Evolutionary conservation across 2,113 vertebrate genomes (phyloP), one percentile per base, ranked within the genome.

Genomic region (Vidua macroura): DNA sequence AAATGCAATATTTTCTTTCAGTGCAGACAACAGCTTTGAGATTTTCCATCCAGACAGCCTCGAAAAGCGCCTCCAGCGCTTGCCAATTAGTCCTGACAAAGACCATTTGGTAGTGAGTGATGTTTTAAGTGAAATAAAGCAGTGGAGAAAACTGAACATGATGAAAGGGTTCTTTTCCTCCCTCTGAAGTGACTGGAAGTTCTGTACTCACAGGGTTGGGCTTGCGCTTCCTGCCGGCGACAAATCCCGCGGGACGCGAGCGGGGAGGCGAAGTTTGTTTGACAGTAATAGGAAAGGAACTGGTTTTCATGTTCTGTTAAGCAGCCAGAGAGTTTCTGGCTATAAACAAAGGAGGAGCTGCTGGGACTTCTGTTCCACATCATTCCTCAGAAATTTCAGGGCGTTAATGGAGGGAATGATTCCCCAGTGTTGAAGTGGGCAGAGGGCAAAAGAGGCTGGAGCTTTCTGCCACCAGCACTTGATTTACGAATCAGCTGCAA

Each of bases 1-100:
- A 98, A 98, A 98, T 97, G 97, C 93, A 92, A 92, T 96, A 92
- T 97, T 97, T 98, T 93, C 97, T 98, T 97, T 97, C 97, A 89
- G 95, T 15, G 66, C 75, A 96, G 97, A 98, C 96, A 97, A 97
- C 86, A 67, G 96, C 97, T 96, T 94, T 96, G 97, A 98, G 96
- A 96, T 70, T 96, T 97, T 97, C 98, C 98, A 96, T 93, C 89
- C 96, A 88, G 89, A 85, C 97, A 58, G 94, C 95, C 97, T 96
- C 56, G 97, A 95, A 97, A 97, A 96, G 84, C 27, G 96, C 98
- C 98, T 96, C 91, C 83, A 87, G 98, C 96, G 2, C 62, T 95
- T 82, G 96, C 97, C 97, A 96, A 93, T 96, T 97, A 97, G 93
- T 72, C 86, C 97, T 98, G 98, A 98, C 98, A 98, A 96, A 97